Percentiles rank a stretch among this genome's conserved stretches.
Evolutionary conservation across 2,888 invertebrate species (phyloP).

Genomic region (Lydus trimaculatus): DNA sequence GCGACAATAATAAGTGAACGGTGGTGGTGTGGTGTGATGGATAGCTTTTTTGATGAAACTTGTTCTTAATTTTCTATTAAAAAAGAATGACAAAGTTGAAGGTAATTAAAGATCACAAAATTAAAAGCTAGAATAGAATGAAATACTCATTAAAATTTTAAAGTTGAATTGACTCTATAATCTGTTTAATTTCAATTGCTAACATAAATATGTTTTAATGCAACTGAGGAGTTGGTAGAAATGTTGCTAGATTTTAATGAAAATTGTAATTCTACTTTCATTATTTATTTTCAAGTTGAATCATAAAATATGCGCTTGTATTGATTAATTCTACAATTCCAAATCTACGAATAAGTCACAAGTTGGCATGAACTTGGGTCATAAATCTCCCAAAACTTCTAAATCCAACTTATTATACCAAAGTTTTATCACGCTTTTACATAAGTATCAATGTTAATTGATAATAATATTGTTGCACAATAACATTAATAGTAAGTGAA

Average conservation of each 20-base stretch:
- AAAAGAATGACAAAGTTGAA: not conserved
- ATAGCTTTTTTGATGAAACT: not conserved
- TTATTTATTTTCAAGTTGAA: not conserved
- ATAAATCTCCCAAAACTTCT: constrained; percentile 33
- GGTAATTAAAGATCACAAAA: not conserved
- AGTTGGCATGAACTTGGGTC: constrained; percentile 22
- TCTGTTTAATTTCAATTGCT: not conserved
- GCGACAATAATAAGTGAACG: not conserved
- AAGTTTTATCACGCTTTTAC: constrained; percentile 27
- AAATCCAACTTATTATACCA: constrained; percentile 31
- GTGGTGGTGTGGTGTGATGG: not conserved
- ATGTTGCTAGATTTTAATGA: too few relatives aligned
- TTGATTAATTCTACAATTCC: not conserved
- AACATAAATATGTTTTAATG: constrained; percentile 4
- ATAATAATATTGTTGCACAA: not conserved
- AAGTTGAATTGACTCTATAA: not conserved
- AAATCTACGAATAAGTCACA: constrained; percentile 26
- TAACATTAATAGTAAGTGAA: not conserved
- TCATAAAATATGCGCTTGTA: not conserved
- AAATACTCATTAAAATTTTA: not conserved
- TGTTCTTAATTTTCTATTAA: not conserved
- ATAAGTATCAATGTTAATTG: constrained; percentile 17
- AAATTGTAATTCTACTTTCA: too few relatives aligned
- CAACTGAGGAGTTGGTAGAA: too few relatives aligned
- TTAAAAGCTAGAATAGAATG: not conserved